A percentile compares a stretch with the other conserved stretches of the same genome.
Conservation (phyloP, 2,888 invertebrate species). For the Drosophila barbarae region DNA sequence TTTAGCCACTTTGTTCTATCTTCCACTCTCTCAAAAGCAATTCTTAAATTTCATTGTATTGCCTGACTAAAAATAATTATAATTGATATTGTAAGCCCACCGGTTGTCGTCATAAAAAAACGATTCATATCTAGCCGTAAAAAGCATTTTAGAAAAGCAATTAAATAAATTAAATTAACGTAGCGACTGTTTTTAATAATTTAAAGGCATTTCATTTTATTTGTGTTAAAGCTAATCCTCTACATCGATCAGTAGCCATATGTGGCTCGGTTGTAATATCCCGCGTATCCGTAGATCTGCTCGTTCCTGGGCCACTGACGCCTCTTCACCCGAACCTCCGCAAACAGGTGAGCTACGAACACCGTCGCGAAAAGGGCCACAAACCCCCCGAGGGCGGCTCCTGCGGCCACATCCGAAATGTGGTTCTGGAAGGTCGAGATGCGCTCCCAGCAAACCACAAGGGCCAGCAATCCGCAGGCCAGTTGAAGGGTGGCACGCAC, state of each 20-base stretch:
- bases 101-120: background rate
- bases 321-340: slow-evolving; percentile 59
- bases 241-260: slow-evolving; percentile 48
- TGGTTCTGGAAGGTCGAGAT: slow-evolving; percentile 67
- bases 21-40: background rate
- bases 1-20: background rate
- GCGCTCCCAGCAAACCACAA: slow-evolving; percentile 63
- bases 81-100: background rate
- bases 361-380: slow-evolving; percentile 58
- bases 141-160: background rate
- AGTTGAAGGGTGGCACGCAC: slow-evolving; percentile 63
- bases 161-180: background rate
- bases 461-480: slow-evolving; percentile 42
- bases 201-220: slow-evolving; percentile 22
- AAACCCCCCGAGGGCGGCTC: slow-evolving; percentile 51
- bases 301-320: slow-evolving; percentile 66
- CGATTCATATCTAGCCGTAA: background rate
- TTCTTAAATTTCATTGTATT: background rate
- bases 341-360: slow-evolving; percentile 60
- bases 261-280: slow-evolving; percentile 61
- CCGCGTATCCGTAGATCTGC: slow-evolving; percentile 68
- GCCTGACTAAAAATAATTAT: background rate
- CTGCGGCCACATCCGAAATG: slow-evolving; percentile 60
- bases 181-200: background rate
- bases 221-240: background rate